Conservation (phyloP, 2,113 vertebrate genomes). For the Alethe diademata region DNA sequence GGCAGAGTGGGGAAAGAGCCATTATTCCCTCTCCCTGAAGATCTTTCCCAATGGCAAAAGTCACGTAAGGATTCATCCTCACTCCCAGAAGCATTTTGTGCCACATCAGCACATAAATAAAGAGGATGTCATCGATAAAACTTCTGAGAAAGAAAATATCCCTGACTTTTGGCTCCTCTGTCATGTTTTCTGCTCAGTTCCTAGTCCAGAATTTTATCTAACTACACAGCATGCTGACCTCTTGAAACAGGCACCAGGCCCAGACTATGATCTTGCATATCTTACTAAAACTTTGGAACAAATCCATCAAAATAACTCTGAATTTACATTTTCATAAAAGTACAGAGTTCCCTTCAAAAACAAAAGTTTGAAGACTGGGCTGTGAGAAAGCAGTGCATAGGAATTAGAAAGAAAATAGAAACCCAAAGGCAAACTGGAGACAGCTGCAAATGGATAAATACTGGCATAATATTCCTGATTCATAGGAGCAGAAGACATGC, state of each 20-base stretch:
- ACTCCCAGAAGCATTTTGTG: neutral
- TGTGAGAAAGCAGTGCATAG: neutral
- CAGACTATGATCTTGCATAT: slow-evolving; percentile 17
- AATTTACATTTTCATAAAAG: neutral
- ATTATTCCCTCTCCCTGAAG: neutral
- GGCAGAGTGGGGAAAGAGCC: neutral
- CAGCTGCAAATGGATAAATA: neutral
- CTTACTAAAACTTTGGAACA: slow-evolving; percentile 20
- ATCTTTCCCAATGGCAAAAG: neutral
- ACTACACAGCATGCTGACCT: neutral
- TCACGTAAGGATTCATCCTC: neutral
- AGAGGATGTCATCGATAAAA: neutral
- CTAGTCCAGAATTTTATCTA: neutral
- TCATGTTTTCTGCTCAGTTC: neutral
- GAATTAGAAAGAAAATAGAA: neutral
- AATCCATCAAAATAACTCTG: neutral
- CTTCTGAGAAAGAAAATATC: neutral
- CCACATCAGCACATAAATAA: neutral
- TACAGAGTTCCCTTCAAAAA: neutral
- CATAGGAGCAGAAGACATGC: neutral
- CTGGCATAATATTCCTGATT: neutral
- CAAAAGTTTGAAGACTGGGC: neutral
- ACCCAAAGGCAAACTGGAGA: neutral
- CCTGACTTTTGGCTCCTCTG: neutral
- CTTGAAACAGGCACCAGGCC: neutral